These are phyloP conservation scores for Bombus picipes DNA, from an alignment of 1,140 invertebrate species.

Conservation along the genomic window DNA sequence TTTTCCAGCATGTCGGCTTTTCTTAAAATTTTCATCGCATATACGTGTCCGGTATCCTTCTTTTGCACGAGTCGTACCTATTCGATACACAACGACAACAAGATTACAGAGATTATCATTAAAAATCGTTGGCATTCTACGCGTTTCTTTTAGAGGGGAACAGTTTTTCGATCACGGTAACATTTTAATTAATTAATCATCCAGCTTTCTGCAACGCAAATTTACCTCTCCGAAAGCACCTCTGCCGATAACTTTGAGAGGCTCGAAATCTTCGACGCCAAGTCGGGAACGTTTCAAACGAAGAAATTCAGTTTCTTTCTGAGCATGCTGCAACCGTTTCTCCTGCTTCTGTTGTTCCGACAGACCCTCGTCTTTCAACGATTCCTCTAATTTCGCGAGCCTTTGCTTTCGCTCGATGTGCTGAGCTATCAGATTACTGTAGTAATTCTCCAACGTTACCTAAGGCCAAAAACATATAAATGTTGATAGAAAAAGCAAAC, in stretches of 20 bases:
- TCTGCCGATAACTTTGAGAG: slow-evolving; percentile 97
- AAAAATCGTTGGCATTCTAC: too few relatives aligned
- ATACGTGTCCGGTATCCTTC: slow-evolving; percentile 99
- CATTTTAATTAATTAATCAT: neutral
- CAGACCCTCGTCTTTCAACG: slow-evolving; percentile 95
- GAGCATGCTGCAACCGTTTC: slow-evolving; percentile 96
- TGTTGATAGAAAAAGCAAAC: neutral
- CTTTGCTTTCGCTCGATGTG: slow-evolving; percentile 98
- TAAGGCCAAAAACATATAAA: slow-evolving; percentile 45
- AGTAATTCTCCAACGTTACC: slow-evolving; percentile 99
- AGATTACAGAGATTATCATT: neutral
- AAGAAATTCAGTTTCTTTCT: slow-evolving; percentile 99
- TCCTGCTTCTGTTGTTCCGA: slow-evolving; percentile 93
- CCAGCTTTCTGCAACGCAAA: rapidly evolving
- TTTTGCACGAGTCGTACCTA: slow-evolving; percentile 99
- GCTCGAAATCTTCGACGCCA: slow-evolving; percentile 99
- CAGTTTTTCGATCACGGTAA: neutral
- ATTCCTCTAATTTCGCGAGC: slow-evolving; percentile 95
- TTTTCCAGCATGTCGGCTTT: slow-evolving; percentile 99
- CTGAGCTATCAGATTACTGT: slow-evolving; percentile 98
- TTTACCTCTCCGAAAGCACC: slow-evolving; percentile 98
- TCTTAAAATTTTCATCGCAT: slow-evolving; percentile 99
- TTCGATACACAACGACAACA: neutral
- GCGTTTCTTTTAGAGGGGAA: neutral
- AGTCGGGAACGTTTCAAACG: slow-evolving; percentile 97